Evolutionary conservation across 2,797 vertebrate genomes (phyloP).

Genomic region (Apogon talboti): DNA sequence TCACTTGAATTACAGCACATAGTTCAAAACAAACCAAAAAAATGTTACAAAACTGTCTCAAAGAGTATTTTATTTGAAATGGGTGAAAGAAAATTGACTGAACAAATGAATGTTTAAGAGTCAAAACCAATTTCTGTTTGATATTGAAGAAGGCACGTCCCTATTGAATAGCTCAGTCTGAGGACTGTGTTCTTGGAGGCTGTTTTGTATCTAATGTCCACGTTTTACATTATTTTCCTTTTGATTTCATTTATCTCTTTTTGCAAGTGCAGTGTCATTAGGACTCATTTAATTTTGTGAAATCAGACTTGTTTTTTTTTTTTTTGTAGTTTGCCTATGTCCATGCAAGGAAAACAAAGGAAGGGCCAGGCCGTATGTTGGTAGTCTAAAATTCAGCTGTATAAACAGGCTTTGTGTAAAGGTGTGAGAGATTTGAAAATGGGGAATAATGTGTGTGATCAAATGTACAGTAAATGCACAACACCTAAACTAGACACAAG

Average conservation of each 20-base stretch:
- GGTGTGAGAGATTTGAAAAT: slow-evolving; percentile 13
- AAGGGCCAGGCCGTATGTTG: slow-evolving; percentile 38
- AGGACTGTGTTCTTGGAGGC: slow-evolving; percentile 47
- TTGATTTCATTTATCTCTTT: slow-evolving; percentile 48
- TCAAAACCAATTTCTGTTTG: slow-evolving; percentile 30
- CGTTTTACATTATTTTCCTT: slow-evolving; percentile 51
- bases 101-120: slow-evolving; percentile 16
- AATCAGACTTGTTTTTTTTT: slow-evolving; percentile 15
- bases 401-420: slow-evolving; percentile 38
- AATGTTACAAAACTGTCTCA: slow-evolving; percentile 23
- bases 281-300: slow-evolving; percentile 49
- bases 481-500: slow-evolving; percentile 19
- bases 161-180: slow-evolving; percentile 40
- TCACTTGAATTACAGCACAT: slow-evolving; percentile 11
- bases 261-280: slow-evolving; percentile 44
- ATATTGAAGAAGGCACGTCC: slow-evolving; percentile 29
- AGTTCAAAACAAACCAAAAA: slow-evolving; percentile 15
- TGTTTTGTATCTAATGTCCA: slow-evolving; percentile 54
- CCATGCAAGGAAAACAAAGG: slow-evolving; percentile 62
- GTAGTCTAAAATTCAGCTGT: slow-evolving; percentile 54
- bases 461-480: slow-evolving; percentile 42
- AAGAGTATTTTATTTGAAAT: slow-evolving; percentile 23
- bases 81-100: slow-evolving; percentile 21
- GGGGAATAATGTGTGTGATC: slow-evolving; percentile 13
- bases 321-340: slow-evolving; percentile 49